Evolutionary conservation across 1,140 invertebrate genomes (phyloP).

Genomic region (Polypedilum pembai): DNA sequence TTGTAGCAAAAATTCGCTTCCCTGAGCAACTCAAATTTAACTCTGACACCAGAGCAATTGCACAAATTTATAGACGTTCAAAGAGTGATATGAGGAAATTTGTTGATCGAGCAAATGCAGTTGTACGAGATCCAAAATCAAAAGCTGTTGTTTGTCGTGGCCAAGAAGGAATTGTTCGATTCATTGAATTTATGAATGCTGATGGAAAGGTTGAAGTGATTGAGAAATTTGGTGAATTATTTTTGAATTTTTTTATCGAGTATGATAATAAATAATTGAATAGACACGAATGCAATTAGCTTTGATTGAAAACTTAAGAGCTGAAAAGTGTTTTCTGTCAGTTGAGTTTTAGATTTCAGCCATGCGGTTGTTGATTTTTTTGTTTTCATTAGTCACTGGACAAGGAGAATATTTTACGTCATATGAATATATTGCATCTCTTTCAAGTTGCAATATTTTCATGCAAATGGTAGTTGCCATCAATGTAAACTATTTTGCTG

Average conservation of each 20-base stretch:
- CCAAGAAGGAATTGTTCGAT: not conserved
- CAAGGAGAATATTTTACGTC: not conserved
- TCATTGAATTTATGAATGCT: not conserved
- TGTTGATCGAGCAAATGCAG: constrained; percentile 2
- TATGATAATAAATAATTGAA: not conserved
- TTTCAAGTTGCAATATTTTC: not conserved
- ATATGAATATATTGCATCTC: not conserved
- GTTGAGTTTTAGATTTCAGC: too few species aligned
- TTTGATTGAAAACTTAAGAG: too few species aligned
- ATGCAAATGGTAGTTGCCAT: not conserved
- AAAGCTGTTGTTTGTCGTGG: not conserved
- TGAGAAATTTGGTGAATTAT: not conserved
- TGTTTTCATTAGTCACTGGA: not conserved
- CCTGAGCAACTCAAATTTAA: not conserved
- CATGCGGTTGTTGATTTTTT: not conserved
- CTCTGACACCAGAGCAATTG: not conserved
- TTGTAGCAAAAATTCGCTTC: not conserved
- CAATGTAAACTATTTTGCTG: not conserved
- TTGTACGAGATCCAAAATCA: not conserved
- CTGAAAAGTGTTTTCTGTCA: too few species aligned
- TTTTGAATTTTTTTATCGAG: not conserved
- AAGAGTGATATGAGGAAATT: constrained; percentile 13
- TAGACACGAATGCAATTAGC: not conserved
- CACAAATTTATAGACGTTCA: not conserved
- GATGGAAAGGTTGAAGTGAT: constrained; percentile 3